phyloP scores from a whole-genome alignment of 2,797 vertebrate genomes.

The Adrianichthys oophorus region DNA sequence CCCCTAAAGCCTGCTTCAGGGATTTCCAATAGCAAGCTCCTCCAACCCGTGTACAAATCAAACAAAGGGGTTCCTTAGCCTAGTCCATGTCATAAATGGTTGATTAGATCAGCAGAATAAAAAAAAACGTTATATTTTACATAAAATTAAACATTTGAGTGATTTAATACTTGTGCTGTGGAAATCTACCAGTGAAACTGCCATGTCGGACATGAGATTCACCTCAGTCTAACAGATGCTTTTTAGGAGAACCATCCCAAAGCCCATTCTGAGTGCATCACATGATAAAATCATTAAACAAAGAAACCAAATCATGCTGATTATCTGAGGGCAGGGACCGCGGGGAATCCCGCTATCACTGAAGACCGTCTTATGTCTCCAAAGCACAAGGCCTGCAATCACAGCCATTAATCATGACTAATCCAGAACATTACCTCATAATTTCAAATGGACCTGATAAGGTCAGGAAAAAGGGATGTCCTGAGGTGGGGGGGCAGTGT shows the following conservation, averaged over 20 bases:
- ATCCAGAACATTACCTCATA: conserved; percentile 55
- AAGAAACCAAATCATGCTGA: conserved; percentile 47
- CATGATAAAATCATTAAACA: conserved; percentile 41
- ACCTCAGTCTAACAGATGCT: conserved; percentile 10
- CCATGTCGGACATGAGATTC: conserved; percentile 15
- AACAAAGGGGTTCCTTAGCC: conserved; percentile 78
- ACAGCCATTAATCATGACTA: conserved; percentile 50
- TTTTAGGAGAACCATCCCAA: conserved; percentile 1
- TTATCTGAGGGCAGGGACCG: conserved; percentile 44
- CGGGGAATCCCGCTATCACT: conserved; percentile 54
- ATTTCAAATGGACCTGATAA: conserved; percentile 52
- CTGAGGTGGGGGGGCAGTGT: conserved; percentile 11
- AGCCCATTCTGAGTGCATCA: conserved; percentile 32
- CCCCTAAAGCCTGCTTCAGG: conserved; percentile 83
- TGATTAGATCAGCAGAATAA: conserved; percentile 62
- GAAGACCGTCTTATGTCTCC: conserved; percentile 51
- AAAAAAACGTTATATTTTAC: too few relatives aligned
- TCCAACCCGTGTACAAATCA: conserved; percentile 76
- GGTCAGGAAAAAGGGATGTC: conserved; percentile 41
- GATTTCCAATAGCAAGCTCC: conserved; percentile 79
- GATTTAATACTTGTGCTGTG: too few relatives aligned
- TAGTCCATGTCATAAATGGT: conserved; percentile 74
- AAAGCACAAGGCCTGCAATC: conserved; percentile 47
- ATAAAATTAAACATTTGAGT: too few relatives aligned
- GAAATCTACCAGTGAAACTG: conserved; percentile 52